Base-by-base conservation (phyloP, 2,888 invertebrate species). In the Salticus scenicus region DNA sequence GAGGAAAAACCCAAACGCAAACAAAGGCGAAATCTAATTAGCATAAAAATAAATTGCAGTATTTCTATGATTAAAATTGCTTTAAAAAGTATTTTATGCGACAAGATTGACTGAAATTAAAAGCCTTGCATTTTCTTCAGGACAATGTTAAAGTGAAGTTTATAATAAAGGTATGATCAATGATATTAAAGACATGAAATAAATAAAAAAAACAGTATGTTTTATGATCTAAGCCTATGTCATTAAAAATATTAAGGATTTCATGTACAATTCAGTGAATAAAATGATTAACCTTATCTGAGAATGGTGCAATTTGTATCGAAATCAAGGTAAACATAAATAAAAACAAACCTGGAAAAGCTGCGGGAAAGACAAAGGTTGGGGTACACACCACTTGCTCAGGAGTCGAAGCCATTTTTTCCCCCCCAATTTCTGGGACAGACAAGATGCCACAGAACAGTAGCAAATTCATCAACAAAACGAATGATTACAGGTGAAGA, bases 381-480 rank as follows among this genome's bases (percentile, higher is more conserved):
- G 88, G 88, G 70, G 88, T 88, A 82, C 88, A 88, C 72, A 88
- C 88, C 64, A 88, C 88, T 83, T 87, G 88, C 71, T 87, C 87
- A 69, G 87, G 87, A 80, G 87, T 87, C 31, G 87, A 87, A 87
- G 87, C 87, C 87, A 87, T 87, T 87, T 87, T 87, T 76, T 75
- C 80, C 81, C 85, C 85, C 84, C 57, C 80, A 64, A 74, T 74
- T 74, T 51, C 20, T n/a, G 10, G 30, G 27, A 42, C 69, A 63
- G 84, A n/a, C n/a, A n/a, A n/a, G n/a, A 78, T 85, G 84, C 84
- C 84, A 85, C 37, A 37, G 37, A n/a, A 57, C 31, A 37, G 10
- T 14, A 24, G 57, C 20, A 17, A 57, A 76, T n/a, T n/a, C n/a
- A n/a, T n/a, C 37, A 37, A 37, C 10, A 37, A 37, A 37, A 37